Evolutionary conservation across 1,140 invertebrate genomes (phyloP), one percentile per base, ranked within the genome.

Genomic region (Chionoecetes opilio): DNA sequence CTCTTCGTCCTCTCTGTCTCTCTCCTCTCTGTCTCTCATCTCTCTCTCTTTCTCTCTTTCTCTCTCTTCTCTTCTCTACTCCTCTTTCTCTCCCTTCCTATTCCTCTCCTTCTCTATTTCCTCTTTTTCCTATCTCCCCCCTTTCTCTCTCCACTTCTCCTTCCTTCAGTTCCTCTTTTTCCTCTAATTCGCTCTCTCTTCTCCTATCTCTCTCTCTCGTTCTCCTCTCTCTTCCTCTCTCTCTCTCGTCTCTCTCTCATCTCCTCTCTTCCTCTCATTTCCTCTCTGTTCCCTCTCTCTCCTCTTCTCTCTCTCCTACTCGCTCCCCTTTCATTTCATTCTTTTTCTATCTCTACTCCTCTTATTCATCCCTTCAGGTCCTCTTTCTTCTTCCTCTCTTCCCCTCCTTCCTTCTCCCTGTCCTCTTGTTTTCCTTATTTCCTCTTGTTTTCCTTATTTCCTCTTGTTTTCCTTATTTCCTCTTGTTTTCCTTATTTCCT

Each of bases 21-120:
- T 41, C 3, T 41, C 5, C n/a, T n/a, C n/a, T n/a, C n/a, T n/a
- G n/a, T n/a, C 14, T 41, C 14, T 14, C 14, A 3, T 41, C 38
- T 34, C 86, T 87, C 86, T 31, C n/a, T n/a, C 86, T 87, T 17
- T 87, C 32, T 87, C 86, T 31, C 32, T 31, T 5, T n/a, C 86
- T 34, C 86, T 87, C 32, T 87, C 32, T 31, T 5, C 6, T 17
- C 17, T 17, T 34, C 86, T 87, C 32, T 87, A 21, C 9, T 37
- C 21, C 86, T 87, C 5, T 6, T 35, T 32, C 32, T 87, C 11
- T 17, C 86, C 17, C 32, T 34, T n/a, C n/a, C n/a, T n/a, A n/a
- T n/a, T n/a, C n/a, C 32, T 34, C 5, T 87, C 86, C 38, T 41
- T 14, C 38, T 41, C 14, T 41, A 41, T 41, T 3, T n/a, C n/a